phyloP scores from a whole-genome alignment of 2,888 invertebrate genomes.

The Mythimna impura region DNA sequence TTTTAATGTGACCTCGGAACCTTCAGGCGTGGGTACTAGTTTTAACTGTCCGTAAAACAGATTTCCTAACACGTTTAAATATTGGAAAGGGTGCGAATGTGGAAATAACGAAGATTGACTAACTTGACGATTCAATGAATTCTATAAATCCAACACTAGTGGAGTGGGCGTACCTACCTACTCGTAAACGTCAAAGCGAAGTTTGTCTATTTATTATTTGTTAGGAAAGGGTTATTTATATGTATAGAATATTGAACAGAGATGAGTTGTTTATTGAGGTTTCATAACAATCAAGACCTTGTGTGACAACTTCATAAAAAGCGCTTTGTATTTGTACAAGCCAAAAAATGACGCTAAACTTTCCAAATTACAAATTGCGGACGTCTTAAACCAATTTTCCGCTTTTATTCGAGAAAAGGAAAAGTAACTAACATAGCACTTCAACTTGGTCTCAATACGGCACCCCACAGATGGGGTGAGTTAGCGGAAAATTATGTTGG shows the following conservation, averaged over 20 bases:
- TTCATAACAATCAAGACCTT: background rate
- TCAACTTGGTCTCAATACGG: constrained; percentile 54
- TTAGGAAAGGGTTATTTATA: background rate
- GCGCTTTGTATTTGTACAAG: background rate
- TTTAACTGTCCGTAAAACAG: constrained; percentile 43
- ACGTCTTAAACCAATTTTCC: constrained; percentile 34
- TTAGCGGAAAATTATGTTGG: constrained; percentile 70
- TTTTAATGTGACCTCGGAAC: constrained; percentile 47
- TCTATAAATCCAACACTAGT: constrained; percentile 21
- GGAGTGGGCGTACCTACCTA: background rate
- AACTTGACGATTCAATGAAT: constrained; percentile 34
- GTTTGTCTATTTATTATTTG: constrained; percentile 25
- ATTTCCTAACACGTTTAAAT: constrained; percentile 48
- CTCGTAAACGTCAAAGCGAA: constrained; percentile 4
- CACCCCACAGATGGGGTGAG: constrained; percentile 50
- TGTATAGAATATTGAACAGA: background rate
- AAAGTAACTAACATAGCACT: constrained; percentile 42
- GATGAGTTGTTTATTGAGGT: constrained; percentile 2
- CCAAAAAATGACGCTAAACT: background rate
- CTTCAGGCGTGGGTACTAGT: background rate
- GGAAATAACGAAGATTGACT: constrained; percentile 41
- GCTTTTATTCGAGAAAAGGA: constrained; percentile 23
- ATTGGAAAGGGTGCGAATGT: constrained; percentile 42
- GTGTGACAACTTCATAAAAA: background rate
- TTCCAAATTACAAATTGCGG: constrained; percentile 12